Percentiles rank a stretch among this genome's conserved stretches.
phyloP scores from a whole-genome alignment of 2,113 vertebrate species.

The Ochotona princeps region DNA sequence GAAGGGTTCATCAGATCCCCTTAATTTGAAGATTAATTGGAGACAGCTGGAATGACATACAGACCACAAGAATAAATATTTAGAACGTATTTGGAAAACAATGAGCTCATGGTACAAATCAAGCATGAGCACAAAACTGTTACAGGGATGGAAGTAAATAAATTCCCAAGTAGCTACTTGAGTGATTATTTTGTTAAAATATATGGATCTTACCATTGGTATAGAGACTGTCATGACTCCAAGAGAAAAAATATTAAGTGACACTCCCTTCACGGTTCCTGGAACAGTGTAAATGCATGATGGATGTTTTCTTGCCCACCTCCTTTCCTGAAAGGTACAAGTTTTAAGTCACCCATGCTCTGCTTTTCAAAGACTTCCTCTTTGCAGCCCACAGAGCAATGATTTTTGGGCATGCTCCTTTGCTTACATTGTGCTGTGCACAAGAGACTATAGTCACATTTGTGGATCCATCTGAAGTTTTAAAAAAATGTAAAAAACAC shows the following conservation, averaged over 20 bases:
- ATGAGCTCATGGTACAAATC: neutral
- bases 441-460: neutral
- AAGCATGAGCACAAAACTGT: neutral
- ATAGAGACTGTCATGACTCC: neutral
- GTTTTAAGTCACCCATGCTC: neutral
- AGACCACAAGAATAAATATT: neutral
- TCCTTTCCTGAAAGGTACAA: neutral
- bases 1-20: neutral
- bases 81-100: neutral
- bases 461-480: neutral
- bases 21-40: neutral
- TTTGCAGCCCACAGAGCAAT: neutral
- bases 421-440: neutral
- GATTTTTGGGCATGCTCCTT: neutral
- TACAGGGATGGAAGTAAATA: neutral
- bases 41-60: neutral
- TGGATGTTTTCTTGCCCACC: neutral
- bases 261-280: neutral
- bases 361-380: neutral
- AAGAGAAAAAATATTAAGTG: neutral
- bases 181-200: conserved; percentile 30
- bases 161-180: conserved; percentile 1
- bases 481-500: neutral
- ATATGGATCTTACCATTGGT: neutral
- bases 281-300: neutral